Evolutionary conservation across 2,113 vertebrate species (phyloP).

Genomic region (Colistium nudipinnis): DNA sequence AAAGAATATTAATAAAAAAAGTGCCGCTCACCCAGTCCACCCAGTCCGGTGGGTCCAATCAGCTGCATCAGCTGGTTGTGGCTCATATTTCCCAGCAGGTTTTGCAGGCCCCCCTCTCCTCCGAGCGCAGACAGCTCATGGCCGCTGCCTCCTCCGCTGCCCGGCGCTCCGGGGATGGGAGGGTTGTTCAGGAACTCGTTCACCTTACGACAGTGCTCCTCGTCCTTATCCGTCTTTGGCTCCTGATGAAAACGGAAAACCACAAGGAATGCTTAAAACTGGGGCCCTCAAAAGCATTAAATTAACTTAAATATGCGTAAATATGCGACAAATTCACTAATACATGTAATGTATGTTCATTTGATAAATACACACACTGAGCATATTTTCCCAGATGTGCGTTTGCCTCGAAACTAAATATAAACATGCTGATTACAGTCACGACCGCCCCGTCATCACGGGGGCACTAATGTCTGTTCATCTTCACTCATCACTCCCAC

Average conservation of each 20-base stretch:
- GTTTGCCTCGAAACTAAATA: not conserved
- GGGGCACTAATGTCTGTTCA: not conserved
- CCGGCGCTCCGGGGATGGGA: constrained; percentile 90
- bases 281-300: too few species aligned
- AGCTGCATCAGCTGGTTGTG: constrained; percentile 99
- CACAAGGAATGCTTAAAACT: not conserved
- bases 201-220: constrained; percentile 94
- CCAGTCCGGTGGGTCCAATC: constrained; percentile 94
- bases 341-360: too few species aligned
- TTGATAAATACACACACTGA: too few species aligned
- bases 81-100: constrained; percentile 98
- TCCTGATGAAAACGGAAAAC: constrained; percentile 78
- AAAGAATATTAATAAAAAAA: not conserved
- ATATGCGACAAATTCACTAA: too few species aligned
- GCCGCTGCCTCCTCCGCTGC: constrained; percentile 86
- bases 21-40: constrained; percentile 89
- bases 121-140: constrained; percentile 93
- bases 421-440: constrained; percentile 14
- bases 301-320: too few species aligned
- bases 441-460: not conserved
- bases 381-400: too few species aligned
- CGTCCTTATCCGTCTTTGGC: constrained; percentile 95
- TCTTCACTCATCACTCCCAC: not conserved
- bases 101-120: constrained; percentile 96
- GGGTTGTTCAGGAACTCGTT: constrained; percentile 98